Percentiles rank a stretch among this genome's conserved stretches.
Conservation (phyloP, 1,140 invertebrate genomes). For the Anagrus nilaparvatae region DNA sequence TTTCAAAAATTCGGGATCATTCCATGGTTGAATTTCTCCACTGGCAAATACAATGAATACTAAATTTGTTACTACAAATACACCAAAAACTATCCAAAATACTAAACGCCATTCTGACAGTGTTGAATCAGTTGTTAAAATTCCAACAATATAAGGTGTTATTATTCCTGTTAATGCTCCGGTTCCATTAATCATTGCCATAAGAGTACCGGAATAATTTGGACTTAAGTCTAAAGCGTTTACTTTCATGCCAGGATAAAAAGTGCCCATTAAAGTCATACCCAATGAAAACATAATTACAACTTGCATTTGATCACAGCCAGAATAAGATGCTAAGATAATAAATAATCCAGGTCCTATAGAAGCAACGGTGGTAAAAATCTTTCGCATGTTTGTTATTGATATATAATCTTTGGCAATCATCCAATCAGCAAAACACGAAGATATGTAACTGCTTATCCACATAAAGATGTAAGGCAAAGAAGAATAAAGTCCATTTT, state of each 20-base stretch:
- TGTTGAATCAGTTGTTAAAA: constrained; percentile 60
- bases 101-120: constrained; percentile 70
- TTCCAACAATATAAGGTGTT: constrained; percentile 65
- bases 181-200: constrained; percentile 76
- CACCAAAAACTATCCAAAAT: constrained; percentile 69
- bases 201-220: constrained; percentile 71
- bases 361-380: constrained; percentile 64
- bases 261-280: constrained; percentile 66
- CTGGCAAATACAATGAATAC: constrained; percentile 63
- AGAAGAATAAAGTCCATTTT: constrained; percentile 57
- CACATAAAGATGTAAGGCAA: constrained; percentile 66
- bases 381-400: constrained; percentile 54
- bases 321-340: constrained; percentile 69
- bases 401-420: constrained; percentile 47
- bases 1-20: constrained; percentile 34
- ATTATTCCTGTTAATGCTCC: constrained; percentile 73
- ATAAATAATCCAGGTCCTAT: constrained; percentile 67
- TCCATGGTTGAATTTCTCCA: constrained; percentile 64
- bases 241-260: constrained; percentile 66
- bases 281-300: constrained; percentile 58
- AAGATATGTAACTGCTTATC: constrained; percentile 56
- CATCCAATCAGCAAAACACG: constrained; percentile 57
- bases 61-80: constrained; percentile 62
- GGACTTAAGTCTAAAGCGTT: constrained; percentile 76
- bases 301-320: constrained; percentile 54